These are phyloP conservation scores for Glaucomys volans DNA, from an alignment of 2,113 vertebrate species.

Conservation along the genomic window DNA sequence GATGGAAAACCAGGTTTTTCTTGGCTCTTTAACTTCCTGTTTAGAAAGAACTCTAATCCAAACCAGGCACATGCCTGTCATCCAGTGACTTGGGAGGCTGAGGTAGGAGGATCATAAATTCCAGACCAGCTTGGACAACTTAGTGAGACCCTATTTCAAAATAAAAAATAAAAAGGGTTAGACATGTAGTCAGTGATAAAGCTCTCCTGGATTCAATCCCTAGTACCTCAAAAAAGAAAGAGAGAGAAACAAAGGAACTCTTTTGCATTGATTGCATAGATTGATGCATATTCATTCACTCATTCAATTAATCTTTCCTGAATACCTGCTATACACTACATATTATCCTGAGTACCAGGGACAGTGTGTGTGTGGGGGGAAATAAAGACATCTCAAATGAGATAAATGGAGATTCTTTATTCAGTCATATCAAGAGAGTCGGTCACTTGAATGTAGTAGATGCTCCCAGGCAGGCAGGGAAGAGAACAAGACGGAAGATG, in stretches of 20 bases:
- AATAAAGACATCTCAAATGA: slow-evolving; percentile 13
- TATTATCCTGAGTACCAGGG: not conserved
- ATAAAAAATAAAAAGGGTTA: too few relatives aligned
- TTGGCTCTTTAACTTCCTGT: not conserved
- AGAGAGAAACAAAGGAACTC: too few relatives aligned
- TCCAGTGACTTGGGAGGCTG: too few relatives aligned
- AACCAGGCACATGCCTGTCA: too few relatives aligned
- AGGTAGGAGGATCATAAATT: too few relatives aligned
- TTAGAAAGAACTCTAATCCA: not conserved
- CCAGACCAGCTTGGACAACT: too few relatives aligned
- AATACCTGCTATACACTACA: not conserved
- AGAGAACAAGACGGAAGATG: not conserved
- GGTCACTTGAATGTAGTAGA: not conserved
- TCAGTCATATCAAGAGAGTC: not conserved
- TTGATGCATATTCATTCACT: not conserved
- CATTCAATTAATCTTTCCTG: not conserved
- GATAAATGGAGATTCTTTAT: not conserved
- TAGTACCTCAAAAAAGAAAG: too few relatives aligned
- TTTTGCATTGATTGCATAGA: not conserved
- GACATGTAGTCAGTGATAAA: too few relatives aligned
- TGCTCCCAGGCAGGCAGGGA: not conserved
- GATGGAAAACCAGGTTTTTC: not conserved
- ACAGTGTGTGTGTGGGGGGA: not conserved
- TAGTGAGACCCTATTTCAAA: too few relatives aligned
- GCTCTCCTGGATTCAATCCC: too few relatives aligned